These are phyloP conservation scores for Harpegnathos saltator DNA, from an alignment of 1,140 invertebrate genomes.

Conservation along the genomic window DNA sequence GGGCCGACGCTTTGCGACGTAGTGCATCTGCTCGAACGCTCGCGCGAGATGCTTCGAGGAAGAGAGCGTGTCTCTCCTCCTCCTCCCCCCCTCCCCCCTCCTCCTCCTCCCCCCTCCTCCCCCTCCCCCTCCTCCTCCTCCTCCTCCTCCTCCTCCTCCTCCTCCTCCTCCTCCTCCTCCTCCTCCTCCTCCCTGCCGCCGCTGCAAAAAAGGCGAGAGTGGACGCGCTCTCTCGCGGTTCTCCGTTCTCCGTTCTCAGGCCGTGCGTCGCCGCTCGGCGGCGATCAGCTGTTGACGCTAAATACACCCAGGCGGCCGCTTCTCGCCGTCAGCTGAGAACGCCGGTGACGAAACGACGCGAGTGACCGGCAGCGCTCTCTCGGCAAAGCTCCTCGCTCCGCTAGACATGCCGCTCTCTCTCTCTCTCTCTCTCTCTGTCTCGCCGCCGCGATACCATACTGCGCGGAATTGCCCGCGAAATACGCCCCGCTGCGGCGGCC, in stretches of 20 bases:
- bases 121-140: too few species aligned
- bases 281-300: conserved; percentile 67
- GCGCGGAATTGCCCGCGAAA: conserved; percentile 58
- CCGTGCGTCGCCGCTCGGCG: neutral
- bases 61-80: too few species aligned
- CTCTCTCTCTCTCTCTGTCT: too few species aligned
- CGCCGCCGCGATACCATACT: conserved; percentile 56
- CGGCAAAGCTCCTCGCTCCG: conserved; percentile 52
- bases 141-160: too few species aligned
- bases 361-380: conserved; percentile 44
- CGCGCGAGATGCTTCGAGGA: neutral
- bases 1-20: conserved; percentile 27
- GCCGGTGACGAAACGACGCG: conserved; percentile 71
- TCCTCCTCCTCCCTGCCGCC: too few species aligned
- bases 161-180: too few species aligned
- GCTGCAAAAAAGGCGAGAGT: neutral
- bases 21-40: neutral
- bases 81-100: too few species aligned
- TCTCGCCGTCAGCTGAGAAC: conserved; percentile 76
- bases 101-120: too few species aligned
- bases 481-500: conserved; percentile 17
- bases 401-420: conserved; percentile 46
- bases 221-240: too few species aligned
- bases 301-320: conserved; percentile 55
- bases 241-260: neutral